Conservation (phyloP, 1,140 invertebrate genomes). For the Bathynomus jamesi region DNA sequence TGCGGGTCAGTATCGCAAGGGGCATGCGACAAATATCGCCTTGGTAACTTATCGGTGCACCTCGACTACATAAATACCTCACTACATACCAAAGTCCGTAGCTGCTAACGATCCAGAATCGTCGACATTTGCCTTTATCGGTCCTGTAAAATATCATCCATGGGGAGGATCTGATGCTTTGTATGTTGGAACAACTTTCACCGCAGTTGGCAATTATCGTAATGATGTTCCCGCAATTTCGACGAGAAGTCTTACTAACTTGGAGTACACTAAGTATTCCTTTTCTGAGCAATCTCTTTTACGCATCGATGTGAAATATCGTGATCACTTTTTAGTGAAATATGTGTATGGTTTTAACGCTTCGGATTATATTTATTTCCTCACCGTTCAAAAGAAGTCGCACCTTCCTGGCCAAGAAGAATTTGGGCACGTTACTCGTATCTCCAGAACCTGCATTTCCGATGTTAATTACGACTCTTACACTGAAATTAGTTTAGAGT, state of each 20-base stretch:
- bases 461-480: slow-evolving; percentile 89
- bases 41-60: slow-evolving; percentile 43
- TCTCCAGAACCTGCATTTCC: slow-evolving; percentile 79
- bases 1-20: slow-evolving; percentile 76
- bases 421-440: slow-evolving; percentile 61
- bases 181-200: slow-evolving; percentile 91
- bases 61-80: no score
- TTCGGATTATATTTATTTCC: slow-evolving; percentile 88
- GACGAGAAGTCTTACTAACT: slow-evolving; percentile 66
- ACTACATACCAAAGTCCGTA: slow-evolving; percentile 65
- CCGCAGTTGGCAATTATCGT: slow-evolving; percentile 81
- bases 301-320: slow-evolving; percentile 87
- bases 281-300: slow-evolving; percentile 79
- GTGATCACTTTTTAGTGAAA: slow-evolving; percentile 87
- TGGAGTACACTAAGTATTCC: slow-evolving; percentile 70
- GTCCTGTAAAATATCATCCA: slow-evolving; percentile 71
- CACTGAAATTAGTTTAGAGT: slow-evolving; percentile 56
- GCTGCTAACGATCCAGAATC: slow-evolving; percentile 85
- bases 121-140: slow-evolving; percentile 89
- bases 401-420: slow-evolving; percentile 72
- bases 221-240: slow-evolving; percentile 89
- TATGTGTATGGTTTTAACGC: slow-evolving; percentile 95
- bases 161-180: slow-evolving; percentile 71
- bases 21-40: slow-evolving; percentile 69
- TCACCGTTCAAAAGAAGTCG: slow-evolving; percentile 86